Percentiles rank a stretch among this genome's conserved stretches.
These are phyloP conservation scores for Phasianus colchicus DNA, from an alignment of 2,113 vertebrate genomes.

Conservation along the genomic window DNA sequence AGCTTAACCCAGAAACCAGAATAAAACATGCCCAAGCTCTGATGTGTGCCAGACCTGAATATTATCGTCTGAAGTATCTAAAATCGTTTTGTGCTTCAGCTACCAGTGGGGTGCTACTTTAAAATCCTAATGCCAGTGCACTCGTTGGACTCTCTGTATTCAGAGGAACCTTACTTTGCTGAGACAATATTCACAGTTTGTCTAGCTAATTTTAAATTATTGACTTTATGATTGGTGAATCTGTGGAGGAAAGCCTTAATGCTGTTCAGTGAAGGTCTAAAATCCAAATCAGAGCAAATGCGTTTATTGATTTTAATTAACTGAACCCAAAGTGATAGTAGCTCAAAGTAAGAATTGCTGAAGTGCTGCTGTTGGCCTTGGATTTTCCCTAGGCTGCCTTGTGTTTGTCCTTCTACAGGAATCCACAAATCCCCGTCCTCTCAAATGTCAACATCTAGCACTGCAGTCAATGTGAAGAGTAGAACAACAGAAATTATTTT, in stretches of 20 bases:
- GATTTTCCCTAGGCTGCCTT: neutral
- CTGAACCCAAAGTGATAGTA: neutral
- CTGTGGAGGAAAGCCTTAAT: constrained; percentile 26
- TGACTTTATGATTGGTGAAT: constrained; percentile 37
- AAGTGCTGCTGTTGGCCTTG: neutral
- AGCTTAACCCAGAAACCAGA: neutral
- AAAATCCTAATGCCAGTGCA: neutral
- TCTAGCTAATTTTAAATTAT: constrained; percentile 53
- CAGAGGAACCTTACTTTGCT: neutral
- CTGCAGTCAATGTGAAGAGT: neutral
- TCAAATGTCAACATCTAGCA: neutral
- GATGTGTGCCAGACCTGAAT: neutral
- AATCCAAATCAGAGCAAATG: constrained; percentile 53
- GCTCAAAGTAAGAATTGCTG: neutral
- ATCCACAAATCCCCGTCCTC: neutral
- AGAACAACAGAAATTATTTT: neutral
- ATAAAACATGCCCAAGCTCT: neutral
- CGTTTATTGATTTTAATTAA: constrained; percentile 69
- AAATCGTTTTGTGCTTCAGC: neutral
- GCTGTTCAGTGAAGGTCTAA: constrained; percentile 28
- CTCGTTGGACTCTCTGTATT: neutral
- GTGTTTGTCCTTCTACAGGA: constrained; percentile 5
- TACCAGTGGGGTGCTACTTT: neutral
- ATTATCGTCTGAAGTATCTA: neutral
- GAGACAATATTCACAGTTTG: constrained; percentile 22